phyloP scores from a whole-genome alignment of 2,113 vertebrate species.

The Vulpes lagopus region DNA sequence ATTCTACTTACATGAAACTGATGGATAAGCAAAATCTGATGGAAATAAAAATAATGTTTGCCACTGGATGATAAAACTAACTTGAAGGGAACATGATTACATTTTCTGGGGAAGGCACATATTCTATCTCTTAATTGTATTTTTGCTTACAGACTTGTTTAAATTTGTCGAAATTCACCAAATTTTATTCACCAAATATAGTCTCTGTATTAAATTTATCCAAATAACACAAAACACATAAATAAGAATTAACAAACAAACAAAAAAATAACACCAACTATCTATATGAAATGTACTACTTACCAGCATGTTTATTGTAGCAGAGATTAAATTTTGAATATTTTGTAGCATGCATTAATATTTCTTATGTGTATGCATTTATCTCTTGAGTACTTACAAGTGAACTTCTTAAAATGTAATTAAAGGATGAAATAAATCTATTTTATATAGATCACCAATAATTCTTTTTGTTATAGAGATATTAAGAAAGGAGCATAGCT shows the following conservation, averaged over 20 bases:
- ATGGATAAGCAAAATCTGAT: not conserved
- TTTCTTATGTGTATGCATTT: not conserved
- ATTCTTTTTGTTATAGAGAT: not conserved
- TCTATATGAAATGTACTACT: not conserved
- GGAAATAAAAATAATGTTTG: not conserved
- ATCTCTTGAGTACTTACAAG: not conserved
- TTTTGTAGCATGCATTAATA: not conserved
- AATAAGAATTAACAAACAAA: not conserved
- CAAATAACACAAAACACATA: not conserved
- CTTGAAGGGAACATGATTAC: not conserved
- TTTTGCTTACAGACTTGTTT: not conserved
- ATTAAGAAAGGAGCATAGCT: not conserved
- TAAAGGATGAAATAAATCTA: not conserved
- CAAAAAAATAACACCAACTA: not conserved
- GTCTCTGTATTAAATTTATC: not conserved
- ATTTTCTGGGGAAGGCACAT: not conserved
- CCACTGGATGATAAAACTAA: not conserved
- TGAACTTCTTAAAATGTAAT: not conserved
- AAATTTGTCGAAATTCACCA: not conserved
- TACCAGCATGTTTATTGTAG: not conserved
- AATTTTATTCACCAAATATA: not conserved
- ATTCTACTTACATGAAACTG: not conserved
- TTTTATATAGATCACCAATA: slow-evolving; percentile 2
- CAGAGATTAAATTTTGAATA: not conserved
- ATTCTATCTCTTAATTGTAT: not conserved